Conservation (phyloP, 1,140 invertebrate genomes). For the Lucilia sericata region DNA sequence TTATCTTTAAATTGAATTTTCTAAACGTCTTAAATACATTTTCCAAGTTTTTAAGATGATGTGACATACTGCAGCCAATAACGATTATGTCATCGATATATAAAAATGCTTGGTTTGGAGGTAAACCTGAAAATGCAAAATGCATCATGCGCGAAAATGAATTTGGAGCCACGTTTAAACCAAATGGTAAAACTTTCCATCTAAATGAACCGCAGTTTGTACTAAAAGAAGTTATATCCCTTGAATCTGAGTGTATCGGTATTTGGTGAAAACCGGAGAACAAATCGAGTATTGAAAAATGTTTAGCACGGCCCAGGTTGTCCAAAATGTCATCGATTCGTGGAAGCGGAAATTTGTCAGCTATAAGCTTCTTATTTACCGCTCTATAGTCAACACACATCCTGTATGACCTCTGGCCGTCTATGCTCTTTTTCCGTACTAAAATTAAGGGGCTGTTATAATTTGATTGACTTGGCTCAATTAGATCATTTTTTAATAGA, state of each 20-base stretch:
- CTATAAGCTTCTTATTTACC: constrained; percentile 54
- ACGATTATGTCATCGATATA: constrained; percentile 49
- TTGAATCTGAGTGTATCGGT: constrained; percentile 55
- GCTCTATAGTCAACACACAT: constrained; percentile 53
- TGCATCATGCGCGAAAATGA: constrained; percentile 46
- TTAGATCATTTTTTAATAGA: constrained; percentile 50
- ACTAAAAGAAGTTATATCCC: constrained; percentile 37
- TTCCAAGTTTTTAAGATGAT: constrained; percentile 48
- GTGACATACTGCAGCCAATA: constrained; percentile 46
- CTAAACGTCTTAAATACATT: too few species aligned
- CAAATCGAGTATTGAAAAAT: constrained; percentile 67
- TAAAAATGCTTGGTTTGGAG: constrained; percentile 47
- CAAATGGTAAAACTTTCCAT: constrained; percentile 47
- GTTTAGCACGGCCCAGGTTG: constrained; percentile 57
- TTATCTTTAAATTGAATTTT: constrained; percentile 52
- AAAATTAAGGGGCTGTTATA: constrained; percentile 53
- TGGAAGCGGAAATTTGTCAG: constrained; percentile 68
- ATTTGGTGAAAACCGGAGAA: constrained; percentile 69
- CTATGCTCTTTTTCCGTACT: constrained; percentile 51
- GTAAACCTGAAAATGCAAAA: constrained; percentile 46
- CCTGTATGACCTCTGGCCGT: constrained; percentile 49
- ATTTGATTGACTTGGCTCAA: constrained; percentile 49
- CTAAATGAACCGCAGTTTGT: constrained; percentile 37
- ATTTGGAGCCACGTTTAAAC: constrained; percentile 45
- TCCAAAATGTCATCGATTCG: constrained; percentile 39